Evolutionary conservation across 2,888 invertebrate genomes (phyloP).

Genomic region (Dryomyza anilis): DNA sequence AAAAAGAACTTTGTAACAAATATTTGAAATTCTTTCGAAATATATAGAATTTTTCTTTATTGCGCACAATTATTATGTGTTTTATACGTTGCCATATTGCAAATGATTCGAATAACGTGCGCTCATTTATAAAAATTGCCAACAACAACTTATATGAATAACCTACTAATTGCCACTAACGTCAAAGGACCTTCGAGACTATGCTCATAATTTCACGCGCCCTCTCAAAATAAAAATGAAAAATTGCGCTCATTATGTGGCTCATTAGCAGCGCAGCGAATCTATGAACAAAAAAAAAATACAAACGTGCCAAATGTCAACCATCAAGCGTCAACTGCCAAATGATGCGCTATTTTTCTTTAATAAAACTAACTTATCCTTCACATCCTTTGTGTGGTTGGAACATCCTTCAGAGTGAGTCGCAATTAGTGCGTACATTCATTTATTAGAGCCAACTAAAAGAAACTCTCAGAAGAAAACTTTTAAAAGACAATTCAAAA

Average conservation of each 20-base stretch:
- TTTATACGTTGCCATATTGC: too few relatives aligned
- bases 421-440: slow-evolving; percentile 37
- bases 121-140: too few relatives aligned
- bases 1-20: too few relatives aligned
- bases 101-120: too few relatives aligned
- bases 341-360: slow-evolving; percentile 60
- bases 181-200: slow-evolving; percentile 28
- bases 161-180: not conserved
- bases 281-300: slow-evolving; percentile 5
- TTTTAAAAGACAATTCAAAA: slow-evolving; percentile 26
- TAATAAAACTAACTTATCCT: slow-evolving; percentile 56
- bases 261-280: slow-evolving; percentile 55
- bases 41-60: too few relatives aligned
- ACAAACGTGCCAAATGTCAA: not conserved
- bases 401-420: too few relatives aligned
- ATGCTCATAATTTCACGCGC: not conserved
- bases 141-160: too few relatives aligned
- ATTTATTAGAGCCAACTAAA: not conserved
- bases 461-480: slow-evolving; percentile 9
- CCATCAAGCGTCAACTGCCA: slow-evolving; percentile 50
- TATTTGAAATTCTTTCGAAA: too few relatives aligned
- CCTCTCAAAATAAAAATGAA: slow-evolving; percentile 38
- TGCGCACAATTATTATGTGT: too few relatives aligned
- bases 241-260: slow-evolving; percentile 58
- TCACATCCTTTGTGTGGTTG: slow-evolving; percentile 5